Percentiles rank a stretch among this genome's conserved stretches.
Conservation (phyloP, 2,797 vertebrate genomes). For the Helostoma temminkii region DNA sequence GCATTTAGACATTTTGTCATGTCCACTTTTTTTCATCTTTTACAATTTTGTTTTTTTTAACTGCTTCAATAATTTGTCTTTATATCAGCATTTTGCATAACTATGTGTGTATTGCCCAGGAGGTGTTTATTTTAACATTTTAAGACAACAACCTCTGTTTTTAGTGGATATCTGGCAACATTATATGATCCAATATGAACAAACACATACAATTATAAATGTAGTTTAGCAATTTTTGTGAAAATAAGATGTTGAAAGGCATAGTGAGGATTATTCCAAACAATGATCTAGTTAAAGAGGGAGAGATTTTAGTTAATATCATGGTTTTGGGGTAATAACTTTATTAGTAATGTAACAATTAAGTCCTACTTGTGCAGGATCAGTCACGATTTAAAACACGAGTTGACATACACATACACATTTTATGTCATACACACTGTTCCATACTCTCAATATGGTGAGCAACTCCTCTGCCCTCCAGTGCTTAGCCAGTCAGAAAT, state of each 20-base stretch:
- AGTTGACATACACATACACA: constrained; percentile 17
- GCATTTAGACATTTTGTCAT: too few species aligned
- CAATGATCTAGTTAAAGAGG: neutral
- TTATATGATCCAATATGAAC: too few species aligned
- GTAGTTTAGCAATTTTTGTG: constrained; percentile 9
- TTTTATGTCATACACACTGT: constrained; percentile 14
- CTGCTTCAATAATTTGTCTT: too few species aligned
- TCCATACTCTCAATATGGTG: constrained; percentile 24
- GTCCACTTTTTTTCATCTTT: too few species aligned
- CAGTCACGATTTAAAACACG: constrained; percentile 4
- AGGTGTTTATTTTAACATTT: neutral
- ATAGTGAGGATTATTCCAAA: constrained; percentile 1
- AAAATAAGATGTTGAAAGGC: constrained; percentile 6
- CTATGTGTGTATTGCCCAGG: neutral
- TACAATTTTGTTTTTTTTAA: too few species aligned
- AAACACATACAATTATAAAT: too few species aligned
- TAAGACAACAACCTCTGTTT: too few species aligned
- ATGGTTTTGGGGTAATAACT: neutral
- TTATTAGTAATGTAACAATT: neutral
- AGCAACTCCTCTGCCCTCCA: constrained; percentile 36
- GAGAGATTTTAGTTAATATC: constrained; percentile 6
- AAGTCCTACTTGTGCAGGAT: neutral
- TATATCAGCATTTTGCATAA: too few species aligned
- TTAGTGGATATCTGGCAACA: too few species aligned
- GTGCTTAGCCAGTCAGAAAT: constrained; percentile 64